Percentiles rank a stretch among this genome's conserved stretches.
Evolutionary conservation across 2,113 vertebrate genomes (phyloP).

Genomic region (Coturnix japonica): DNA sequence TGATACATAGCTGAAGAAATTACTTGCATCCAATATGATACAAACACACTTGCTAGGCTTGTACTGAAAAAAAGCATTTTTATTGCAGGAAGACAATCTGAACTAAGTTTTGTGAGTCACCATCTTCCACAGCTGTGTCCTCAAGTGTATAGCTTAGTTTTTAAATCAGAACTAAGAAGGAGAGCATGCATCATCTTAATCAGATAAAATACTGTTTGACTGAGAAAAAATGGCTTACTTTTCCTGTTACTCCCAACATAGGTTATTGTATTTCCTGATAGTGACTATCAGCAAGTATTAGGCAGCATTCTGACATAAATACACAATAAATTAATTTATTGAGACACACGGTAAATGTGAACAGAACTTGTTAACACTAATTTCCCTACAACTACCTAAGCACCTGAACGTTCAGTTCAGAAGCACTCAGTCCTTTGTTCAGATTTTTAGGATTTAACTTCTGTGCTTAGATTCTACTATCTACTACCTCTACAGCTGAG

Average conservation of each 20-base stretch:
- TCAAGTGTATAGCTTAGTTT: background rate
- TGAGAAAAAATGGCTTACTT: background rate
- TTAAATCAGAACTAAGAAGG: background rate
- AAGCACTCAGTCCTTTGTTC: background rate
- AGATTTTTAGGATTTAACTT: background rate
- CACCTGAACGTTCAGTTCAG: background rate
- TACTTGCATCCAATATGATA: background rate
- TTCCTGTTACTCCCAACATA: background rate
- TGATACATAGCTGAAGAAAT: background rate
- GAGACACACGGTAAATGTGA: constrained; percentile 27
- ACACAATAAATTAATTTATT: background rate
- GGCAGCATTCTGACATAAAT: background rate
- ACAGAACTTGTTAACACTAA: constrained; percentile 12
- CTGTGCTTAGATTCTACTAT: background rate
- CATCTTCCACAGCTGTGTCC: background rate
- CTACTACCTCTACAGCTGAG: background rate
- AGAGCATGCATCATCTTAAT: background rate
- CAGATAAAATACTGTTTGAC: background rate
- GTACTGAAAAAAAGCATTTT: background rate
- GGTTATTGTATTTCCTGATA: background rate
- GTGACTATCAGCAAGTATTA: background rate
- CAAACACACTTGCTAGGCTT: background rate
- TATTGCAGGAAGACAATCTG: background rate
- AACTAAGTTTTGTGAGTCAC: background rate
- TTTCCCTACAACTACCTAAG: background rate